Percentiles rank a stretch among this genome's conserved stretches.
Evolutionary conservation across 1,140 invertebrate species (phyloP).

Genomic region (Lepidotrigona ventralis): DNA sequence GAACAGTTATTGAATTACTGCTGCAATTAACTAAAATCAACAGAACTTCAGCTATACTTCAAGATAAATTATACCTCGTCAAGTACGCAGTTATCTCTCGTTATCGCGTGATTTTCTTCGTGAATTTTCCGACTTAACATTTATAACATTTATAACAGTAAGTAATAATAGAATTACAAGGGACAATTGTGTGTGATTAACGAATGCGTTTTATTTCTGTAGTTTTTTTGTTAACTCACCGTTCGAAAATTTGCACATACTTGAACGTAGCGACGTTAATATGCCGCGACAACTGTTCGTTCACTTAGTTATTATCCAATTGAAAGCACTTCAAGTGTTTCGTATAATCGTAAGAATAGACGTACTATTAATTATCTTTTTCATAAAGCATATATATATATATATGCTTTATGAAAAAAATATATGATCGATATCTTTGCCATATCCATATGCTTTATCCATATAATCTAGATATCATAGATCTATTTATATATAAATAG

Average conservation of each 20-base stretch:
- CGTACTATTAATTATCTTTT: slow-evolving; percentile 42
- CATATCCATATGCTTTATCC: too few relatives aligned
- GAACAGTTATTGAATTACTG: slow-evolving; percentile 12
- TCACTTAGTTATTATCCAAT: not conserved
- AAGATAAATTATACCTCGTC: not conserved
- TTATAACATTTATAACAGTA: not conserved
- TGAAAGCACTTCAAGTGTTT: slow-evolving; percentile 11
- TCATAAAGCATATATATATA: slow-evolving; percentile 34
- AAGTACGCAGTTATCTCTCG: too few relatives aligned
- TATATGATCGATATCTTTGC: not conserved
- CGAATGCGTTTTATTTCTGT: not conserved
- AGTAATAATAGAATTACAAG: not conserved
- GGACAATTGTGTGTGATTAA: not conserved
- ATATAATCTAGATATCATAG: too few relatives aligned
- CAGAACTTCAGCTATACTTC: not conserved
- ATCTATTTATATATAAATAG: too few relatives aligned
- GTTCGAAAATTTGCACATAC: not conserved
- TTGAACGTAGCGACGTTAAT: not conserved
- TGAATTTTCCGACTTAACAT: not conserved
- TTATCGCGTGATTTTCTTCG: not conserved
- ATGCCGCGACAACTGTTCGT: slow-evolving; percentile 17
- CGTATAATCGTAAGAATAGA: not conserved
- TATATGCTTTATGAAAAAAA: too few relatives aligned
- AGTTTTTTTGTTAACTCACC: not conserved
- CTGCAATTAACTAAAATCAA: not conserved